A percentile compares a stretch with the other conserved stretches of the same genome.
Conservation (phyloP, 1,140 invertebrate genomes). For the Scaptodrosophila lebanonensis region DNA sequence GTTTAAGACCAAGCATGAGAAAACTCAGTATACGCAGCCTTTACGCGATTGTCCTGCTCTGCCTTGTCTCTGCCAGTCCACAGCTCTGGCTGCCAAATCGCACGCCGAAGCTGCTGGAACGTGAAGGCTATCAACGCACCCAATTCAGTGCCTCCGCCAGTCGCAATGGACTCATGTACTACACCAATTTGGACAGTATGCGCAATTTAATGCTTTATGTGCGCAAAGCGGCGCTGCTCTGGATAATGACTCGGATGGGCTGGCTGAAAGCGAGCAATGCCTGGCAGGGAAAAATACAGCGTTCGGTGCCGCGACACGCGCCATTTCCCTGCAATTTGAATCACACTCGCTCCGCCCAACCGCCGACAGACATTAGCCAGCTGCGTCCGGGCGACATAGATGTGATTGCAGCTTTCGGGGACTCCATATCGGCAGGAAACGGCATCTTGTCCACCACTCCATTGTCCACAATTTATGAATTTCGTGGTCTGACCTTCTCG, state of each 20-base stretch:
- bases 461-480: constrained; percentile 48
- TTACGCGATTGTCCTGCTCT: background rate
- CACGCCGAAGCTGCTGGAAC: constrained; percentile 13
- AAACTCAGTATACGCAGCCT: too few relatives aligned
- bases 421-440: constrained; percentile 82
- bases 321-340: constrained; percentile 42
- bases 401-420: constrained; percentile 82
- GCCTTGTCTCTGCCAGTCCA: background rate
- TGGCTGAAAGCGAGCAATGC: background rate
- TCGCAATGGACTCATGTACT: constrained; percentile 13
- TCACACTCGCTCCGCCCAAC: constrained; percentile 44
- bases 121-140: background rate
- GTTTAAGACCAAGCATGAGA: too few relatives aligned
- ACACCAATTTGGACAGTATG: constrained; percentile 23
- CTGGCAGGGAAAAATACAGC: constrained; percentile 34
- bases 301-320: constrained; percentile 1
- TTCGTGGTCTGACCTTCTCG: constrained; percentile 48
- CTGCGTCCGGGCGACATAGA: constrained; percentile 83
- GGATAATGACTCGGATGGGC: background rate
- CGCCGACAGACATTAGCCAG: constrained; percentile 73
- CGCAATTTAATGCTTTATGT: background rate
- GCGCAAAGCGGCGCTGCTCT: constrained; percentile 7
- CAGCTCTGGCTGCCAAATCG: background rate
- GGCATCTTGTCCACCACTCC: constrained; percentile 69
- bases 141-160: background rate